Evolutionary conservation across 2,888 invertebrate species (phyloP).

Genomic region (Lepeophtheirus nordmannii): DNA sequence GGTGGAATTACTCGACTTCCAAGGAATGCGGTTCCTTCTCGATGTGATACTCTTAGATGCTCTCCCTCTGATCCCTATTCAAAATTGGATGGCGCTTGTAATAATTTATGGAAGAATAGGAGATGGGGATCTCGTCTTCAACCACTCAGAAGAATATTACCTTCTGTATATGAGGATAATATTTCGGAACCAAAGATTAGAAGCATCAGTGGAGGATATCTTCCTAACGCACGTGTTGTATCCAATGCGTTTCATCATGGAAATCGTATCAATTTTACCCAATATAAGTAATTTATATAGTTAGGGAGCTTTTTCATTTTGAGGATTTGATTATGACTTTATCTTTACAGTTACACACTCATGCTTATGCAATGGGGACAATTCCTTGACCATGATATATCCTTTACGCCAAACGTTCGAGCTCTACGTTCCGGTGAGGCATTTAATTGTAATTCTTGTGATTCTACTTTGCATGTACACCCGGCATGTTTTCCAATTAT

Average conservation of each 20-base stretch:
- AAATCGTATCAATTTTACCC: not conserved
- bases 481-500: slow-evolving; percentile 21
- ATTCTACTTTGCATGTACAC: not conserved
- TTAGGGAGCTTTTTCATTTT: not conserved
- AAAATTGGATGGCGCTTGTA: slow-evolving; percentile 1
- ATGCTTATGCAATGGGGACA: slow-evolving; percentile 23
- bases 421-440: not conserved
- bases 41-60: not conserved
- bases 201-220: slow-evolving; percentile 5
- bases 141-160: not conserved
- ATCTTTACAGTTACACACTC: not conserved
- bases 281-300: not conserved
- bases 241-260: slow-evolving; percentile 10
- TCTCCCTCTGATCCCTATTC: not conserved
- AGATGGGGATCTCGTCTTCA: not conserved
- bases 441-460: slow-evolving; percentile 1
- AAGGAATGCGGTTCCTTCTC: not conserved
- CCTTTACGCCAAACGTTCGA: slow-evolving; percentile 22
- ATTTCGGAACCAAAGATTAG: slow-evolving; percentile 1
- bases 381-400: slow-evolving; percentile 26
- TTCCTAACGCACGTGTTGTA: slow-evolving; percentile 21
- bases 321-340: not conserved
- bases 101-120: not conserved
- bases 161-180: not conserved
- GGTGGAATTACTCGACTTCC: not conserved